These are phyloP conservation scores for Arge pagana DNA, from an alignment of 2,888 invertebrate genomes.

Conservation along the genomic window DNA sequence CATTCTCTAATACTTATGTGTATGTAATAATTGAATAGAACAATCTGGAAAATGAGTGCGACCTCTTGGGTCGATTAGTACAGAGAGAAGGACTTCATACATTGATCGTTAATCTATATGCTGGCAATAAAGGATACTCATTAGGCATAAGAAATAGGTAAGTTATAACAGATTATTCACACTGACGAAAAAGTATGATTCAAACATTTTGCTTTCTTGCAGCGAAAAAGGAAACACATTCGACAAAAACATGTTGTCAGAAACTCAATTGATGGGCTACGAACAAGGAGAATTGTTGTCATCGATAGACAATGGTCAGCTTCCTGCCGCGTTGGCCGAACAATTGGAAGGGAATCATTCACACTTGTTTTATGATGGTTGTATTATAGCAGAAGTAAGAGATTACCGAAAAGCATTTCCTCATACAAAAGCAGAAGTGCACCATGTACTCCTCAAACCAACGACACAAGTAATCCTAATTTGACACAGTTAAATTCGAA, in stretches of 20 bases:
- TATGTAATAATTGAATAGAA: slow-evolving; percentile 45
- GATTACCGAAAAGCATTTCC: slow-evolving; percentile 85
- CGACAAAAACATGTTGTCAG: slow-evolving; percentile 70
- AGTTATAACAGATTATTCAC: slow-evolving; percentile 52
- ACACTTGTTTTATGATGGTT: slow-evolving; percentile 88
- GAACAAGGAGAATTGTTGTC: slow-evolving; percentile 86
- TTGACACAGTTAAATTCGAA: neutral
- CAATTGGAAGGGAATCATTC: slow-evolving; percentile 82
- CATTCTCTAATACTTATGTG: no score
- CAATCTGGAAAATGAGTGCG: slow-evolving; percentile 56
- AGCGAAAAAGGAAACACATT: slow-evolving; percentile 56
- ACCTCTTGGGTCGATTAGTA: slow-evolving; percentile 82
- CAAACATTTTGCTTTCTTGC: slow-evolving; percentile 23
- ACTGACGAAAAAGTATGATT: slow-evolving; percentile 53
- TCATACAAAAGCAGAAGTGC: slow-evolving; percentile 77
- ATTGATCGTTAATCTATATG: slow-evolving; percentile 87
- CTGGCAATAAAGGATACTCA: slow-evolving; percentile 91
- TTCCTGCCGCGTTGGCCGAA: slow-evolving; percentile 86
- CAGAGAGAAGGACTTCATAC: slow-evolving; percentile 85
- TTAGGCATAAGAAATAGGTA: slow-evolving; percentile 67
- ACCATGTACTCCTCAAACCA: slow-evolving; percentile 86
- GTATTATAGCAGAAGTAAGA: slow-evolving; percentile 88
- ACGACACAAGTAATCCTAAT: slow-evolving; percentile 74
- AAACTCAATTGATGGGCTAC: slow-evolving; percentile 83
- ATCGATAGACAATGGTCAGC: slow-evolving; percentile 87